Percentiles rank a stretch among this genome's conserved stretches.
These are phyloP conservation scores for Anguilla obscura DNA, from an alignment of 2,797 vertebrate species.

Conservation along the genomic window DNA sequence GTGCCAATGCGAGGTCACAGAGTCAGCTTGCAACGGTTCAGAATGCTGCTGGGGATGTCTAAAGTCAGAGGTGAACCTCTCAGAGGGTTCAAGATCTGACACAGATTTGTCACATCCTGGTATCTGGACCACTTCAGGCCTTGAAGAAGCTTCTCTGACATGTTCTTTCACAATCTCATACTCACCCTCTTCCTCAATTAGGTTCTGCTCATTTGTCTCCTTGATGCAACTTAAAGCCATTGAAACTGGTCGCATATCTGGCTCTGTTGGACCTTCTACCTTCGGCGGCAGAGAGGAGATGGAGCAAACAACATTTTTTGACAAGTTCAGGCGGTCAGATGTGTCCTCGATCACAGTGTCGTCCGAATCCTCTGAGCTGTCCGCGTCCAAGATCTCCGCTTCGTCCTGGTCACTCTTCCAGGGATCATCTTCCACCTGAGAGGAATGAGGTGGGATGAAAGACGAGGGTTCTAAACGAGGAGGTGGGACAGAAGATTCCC, in stretches of 20 bases:
- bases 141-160: slow-evolving; percentile 42
- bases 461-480: slow-evolving; percentile 54
- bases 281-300: slow-evolving; percentile 22
- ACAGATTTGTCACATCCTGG: slow-evolving; percentile 37
- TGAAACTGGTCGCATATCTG: slow-evolving; percentile 64
- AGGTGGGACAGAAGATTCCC: slow-evolving; percentile 48
- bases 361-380: slow-evolving; percentile 88
- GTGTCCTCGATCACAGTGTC: slow-evolving; percentile 85
- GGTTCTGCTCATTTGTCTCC: slow-evolving; percentile 69
- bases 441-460: slow-evolving; percentile 6
- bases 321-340: slow-evolving; percentile 27
- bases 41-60: slow-evolving; percentile 65
- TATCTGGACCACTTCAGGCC: slow-evolving; percentile 37
- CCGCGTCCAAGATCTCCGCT: slow-evolving; percentile 69
- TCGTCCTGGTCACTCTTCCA: slow-evolving; percentile 55
- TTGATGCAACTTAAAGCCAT: slow-evolving; percentile 79
- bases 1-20: slow-evolving; percentile 62
- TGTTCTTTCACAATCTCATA: slow-evolving; percentile 58
- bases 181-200: slow-evolving; percentile 66
- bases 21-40: slow-evolving; percentile 52
- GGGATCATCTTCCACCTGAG: slow-evolving; percentile 40
- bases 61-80: slow-evolving; percentile 47
- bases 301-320: slow-evolving; percentile 17
- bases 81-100: slow-evolving; percentile 18
- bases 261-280: slow-evolving; percentile 49